Evolutionary conservation across 1,140 invertebrate genomes (phyloP).

Genomic region (Colletes latitarsis): DNA sequence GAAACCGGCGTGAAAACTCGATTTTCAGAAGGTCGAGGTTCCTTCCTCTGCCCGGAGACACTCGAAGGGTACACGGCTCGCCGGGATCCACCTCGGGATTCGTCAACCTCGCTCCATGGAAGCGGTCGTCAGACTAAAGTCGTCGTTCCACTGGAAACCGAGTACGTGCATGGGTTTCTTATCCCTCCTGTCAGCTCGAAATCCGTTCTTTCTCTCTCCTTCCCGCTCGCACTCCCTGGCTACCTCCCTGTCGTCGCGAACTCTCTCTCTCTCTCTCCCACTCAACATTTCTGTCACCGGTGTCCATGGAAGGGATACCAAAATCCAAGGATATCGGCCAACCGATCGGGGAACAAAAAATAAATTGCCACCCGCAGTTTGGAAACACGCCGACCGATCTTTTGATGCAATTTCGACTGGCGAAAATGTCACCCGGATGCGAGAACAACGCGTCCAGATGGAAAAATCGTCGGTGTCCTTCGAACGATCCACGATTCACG

Average conservation of each 20-base stretch:
- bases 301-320: conserved; percentile 26
- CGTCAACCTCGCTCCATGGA: conserved; percentile 77
- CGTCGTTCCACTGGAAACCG: conserved; percentile 68
- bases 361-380: neutral
- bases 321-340: conserved; percentile 39
- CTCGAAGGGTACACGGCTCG: conserved; percentile 20
- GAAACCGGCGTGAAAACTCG: neutral
- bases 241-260: conserved; percentile 5
- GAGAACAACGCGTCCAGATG: neutral
- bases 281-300: conserved; percentile 15
- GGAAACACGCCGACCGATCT: neutral
- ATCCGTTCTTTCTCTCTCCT: conserved; percentile 52
- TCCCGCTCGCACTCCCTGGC: conserved; percentile 17
- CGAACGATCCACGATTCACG: too few species aligned
- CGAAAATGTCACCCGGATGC: too few species aligned
- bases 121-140: conserved; percentile 79
- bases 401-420: neutral
- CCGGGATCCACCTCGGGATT: conserved; percentile 35
- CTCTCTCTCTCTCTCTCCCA: conserved; percentile 26
- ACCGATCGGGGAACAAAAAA: neutral
- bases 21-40: neutral
- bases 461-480: too few species aligned
- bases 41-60: neutral
- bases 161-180: conserved; percentile 76
- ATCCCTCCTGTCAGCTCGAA: conserved; percentile 73